Percentiles rank a stretch among this genome's conserved stretches.
These are phyloP conservation scores for Drosophila limbata DNA, from an alignment of 2,888 invertebrate species.

Conservation along the genomic window DNA sequence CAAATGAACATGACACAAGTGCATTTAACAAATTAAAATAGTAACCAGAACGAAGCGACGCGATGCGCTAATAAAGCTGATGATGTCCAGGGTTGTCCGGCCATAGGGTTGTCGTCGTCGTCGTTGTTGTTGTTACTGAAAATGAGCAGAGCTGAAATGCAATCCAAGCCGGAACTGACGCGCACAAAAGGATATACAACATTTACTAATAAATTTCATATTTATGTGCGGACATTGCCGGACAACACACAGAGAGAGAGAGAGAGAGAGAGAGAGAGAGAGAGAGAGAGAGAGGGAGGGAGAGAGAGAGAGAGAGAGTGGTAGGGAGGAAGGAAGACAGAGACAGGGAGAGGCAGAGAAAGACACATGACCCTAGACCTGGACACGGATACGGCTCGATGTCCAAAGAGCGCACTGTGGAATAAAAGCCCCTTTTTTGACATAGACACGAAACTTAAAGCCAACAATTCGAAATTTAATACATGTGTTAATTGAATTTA, in stretches of 20 bases:
- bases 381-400: neutral
- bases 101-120: slow-evolving; percentile 28
- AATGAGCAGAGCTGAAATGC: slow-evolving; percentile 57
- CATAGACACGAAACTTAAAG: too few relatives aligned
- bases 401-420: slow-evolving; percentile 13
- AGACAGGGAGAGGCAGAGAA: slow-evolving; percentile 7
- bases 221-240: slow-evolving; percentile 72
- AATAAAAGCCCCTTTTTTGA: too few relatives aligned
- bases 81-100: slow-evolving; percentile 29
- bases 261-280: neutral
- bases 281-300: too few relatives aligned
- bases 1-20: slow-evolving; percentile 68
- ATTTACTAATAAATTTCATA: slow-evolving; percentile 81
- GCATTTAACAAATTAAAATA: slow-evolving; percentile 79
- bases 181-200: slow-evolving; percentile 80
- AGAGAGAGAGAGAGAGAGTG: slow-evolving; percentile 2
- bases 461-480: too few relatives aligned
- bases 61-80: slow-evolving; percentile 69
- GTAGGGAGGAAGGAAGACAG: too few relatives aligned
- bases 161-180: slow-evolving; percentile 76
- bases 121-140: slow-evolving; percentile 33
- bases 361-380: neutral
- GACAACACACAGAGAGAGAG: slow-evolving; percentile 14
- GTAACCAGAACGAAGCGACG: slow-evolving; percentile 54
- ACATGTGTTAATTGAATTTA: too few relatives aligned